phyloP scores from a whole-genome alignment of 1,140 invertebrate genomes.

The Drosophila mojavensis region DNA sequence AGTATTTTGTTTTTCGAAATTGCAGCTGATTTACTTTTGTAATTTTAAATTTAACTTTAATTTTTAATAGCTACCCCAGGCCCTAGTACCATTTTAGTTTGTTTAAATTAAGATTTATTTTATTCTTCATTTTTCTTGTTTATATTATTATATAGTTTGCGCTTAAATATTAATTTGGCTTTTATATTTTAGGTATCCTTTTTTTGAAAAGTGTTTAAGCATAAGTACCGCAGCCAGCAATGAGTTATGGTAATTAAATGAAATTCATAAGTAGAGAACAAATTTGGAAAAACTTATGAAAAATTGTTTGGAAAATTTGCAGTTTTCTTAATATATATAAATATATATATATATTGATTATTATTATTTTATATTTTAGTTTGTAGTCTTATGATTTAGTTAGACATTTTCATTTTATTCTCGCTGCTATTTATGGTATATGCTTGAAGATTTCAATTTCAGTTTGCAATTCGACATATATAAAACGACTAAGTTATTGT shows the following conservation, averaged over 20 bases:
- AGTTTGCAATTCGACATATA: conserved; percentile 4
- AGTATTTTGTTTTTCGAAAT: conserved; percentile 51
- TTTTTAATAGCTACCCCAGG: conserved; percentile 71
- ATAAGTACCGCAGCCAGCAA: conserved; percentile 57
- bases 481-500: conserved; percentile 12
- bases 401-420: neutral
- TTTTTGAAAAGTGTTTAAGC: conserved; percentile 40
- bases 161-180: conserved; percentile 79
- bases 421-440: conserved; percentile 36
- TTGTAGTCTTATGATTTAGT: conserved; percentile 18
- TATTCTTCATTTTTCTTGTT: conserved; percentile 11
- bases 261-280: conserved; percentile 16
- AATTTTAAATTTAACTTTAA: conserved; percentile 43
- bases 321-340: neutral
- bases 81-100: conserved; percentile 68
- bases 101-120: conserved; percentile 26
- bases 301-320: conserved; percentile 1
- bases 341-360: no score
- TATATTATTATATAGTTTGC: conserved; percentile 46
- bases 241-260: conserved; percentile 11
- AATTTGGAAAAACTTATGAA: conserved; percentile 4
- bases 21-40: conserved; percentile 39
- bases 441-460: conserved; percentile 17
- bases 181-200: conserved; percentile 36
- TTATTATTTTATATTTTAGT: neutral